phyloP scores from a whole-genome alignment of 1,140 invertebrate species.

The Coptotermes formosanus region DNA sequence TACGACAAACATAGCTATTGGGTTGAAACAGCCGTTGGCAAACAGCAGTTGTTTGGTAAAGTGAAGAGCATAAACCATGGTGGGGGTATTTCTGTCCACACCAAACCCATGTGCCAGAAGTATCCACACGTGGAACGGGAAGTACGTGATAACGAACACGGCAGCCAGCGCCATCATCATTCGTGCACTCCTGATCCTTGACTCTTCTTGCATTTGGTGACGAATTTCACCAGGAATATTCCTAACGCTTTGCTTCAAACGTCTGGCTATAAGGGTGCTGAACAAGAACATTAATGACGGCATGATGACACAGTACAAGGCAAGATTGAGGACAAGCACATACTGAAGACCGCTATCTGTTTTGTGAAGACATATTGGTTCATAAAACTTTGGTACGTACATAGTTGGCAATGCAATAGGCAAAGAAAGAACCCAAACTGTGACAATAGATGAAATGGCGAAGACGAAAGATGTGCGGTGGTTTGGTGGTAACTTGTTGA shows the following conservation, averaged over 20 bases:
- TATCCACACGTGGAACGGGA: background rate
- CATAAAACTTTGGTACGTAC: background rate
- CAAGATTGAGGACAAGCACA: background rate
- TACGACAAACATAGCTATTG: background rate
- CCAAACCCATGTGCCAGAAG: background rate
- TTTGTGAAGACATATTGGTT: background rate
- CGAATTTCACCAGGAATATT: background rate
- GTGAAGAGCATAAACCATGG: background rate
- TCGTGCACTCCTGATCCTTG: background rate
- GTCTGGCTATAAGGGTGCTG: background rate
- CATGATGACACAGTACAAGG: background rate
- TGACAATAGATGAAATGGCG: background rate
- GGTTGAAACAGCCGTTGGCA: background rate
- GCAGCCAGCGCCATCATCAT: background rate
- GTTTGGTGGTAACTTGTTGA: background rate
- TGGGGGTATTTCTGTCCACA: background rate
- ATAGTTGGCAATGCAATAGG: background rate
- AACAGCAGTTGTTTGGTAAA: background rate
- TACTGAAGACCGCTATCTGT: background rate
- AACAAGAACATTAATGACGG: background rate
- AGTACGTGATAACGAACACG: background rate
- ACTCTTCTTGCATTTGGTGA: background rate
- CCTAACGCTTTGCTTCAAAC: background rate
- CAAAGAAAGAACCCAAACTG: background rate
- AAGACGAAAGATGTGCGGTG: background rate